phyloP scores from a whole-genome alignment of 1,140 invertebrate species.

The Pemphigus obesinymphae region DNA sequence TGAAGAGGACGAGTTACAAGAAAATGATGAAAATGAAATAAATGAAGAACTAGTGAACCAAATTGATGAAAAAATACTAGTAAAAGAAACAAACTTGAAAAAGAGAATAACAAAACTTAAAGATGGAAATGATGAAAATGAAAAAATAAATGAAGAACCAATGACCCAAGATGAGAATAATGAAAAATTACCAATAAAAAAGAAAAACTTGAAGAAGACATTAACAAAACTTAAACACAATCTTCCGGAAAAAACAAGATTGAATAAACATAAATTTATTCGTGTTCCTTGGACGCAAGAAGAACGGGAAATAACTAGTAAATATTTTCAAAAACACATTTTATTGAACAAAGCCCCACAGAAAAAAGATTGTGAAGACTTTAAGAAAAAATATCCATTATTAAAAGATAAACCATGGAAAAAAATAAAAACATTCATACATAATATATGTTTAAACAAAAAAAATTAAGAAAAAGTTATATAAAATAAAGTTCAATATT shows the following conservation, averaged over 20 bases:
- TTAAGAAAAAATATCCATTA: neutral
- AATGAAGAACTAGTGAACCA: too few species aligned
- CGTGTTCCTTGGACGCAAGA: neutral
- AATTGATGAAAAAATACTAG: too few species aligned
- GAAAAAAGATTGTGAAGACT: neutral
- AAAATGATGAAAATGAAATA: too few species aligned
- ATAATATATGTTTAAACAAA: too few species aligned
- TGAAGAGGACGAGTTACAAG: too few species aligned
- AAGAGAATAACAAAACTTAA: too few species aligned
- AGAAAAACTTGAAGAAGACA: too few species aligned
- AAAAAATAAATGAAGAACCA: too few species aligned
- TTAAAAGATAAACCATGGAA: neutral
- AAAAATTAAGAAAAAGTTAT: too few species aligned
- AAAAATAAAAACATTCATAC: neutral
- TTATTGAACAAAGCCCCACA: neutral
- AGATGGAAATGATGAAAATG: too few species aligned
- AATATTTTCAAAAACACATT: neutral
- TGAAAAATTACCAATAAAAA: neutral
- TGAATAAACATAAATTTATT: neutral
- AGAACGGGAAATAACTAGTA: neutral
- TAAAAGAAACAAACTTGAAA: too few species aligned
- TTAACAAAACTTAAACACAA: neutral
- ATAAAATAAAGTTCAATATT: too few species aligned
- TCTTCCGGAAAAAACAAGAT: neutral
- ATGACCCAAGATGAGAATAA: neutral